These are phyloP conservation scores for Lagopus leucura DNA, from an alignment of 2,113 vertebrate genomes.

Conservation along the genomic window DNA sequence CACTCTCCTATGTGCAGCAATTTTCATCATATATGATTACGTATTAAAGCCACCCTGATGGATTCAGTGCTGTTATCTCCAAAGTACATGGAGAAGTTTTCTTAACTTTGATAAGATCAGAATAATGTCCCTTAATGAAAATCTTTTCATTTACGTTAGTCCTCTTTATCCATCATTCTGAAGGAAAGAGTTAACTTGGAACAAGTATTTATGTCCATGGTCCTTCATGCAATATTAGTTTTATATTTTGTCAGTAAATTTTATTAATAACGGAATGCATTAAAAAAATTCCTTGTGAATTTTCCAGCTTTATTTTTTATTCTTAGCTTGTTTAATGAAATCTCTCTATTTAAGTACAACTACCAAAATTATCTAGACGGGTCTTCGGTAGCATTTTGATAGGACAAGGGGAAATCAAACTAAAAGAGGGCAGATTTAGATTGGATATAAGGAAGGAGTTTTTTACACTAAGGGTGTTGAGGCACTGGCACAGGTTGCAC, in stretches of 20 bases:
- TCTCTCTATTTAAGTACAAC: background rate
- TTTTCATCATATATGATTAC: background rate
- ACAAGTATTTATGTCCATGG: accelerated
- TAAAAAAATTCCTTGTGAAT: background rate
- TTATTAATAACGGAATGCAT: background rate
- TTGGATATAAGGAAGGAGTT: too few species aligned
- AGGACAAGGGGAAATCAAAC: too few species aligned
- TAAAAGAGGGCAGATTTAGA: too few species aligned
- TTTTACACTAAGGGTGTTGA: too few species aligned
- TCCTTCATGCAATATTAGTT: background rate
- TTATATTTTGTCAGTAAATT: background rate
- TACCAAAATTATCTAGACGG: background rate
- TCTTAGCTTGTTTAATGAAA: background rate
- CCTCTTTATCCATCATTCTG: background rate
- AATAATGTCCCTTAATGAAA: background rate
- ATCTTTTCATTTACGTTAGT: accelerated
- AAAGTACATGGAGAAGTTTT: background rate
- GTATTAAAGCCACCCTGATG: background rate
- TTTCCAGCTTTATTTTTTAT: background rate
- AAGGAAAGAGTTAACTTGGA: background rate
- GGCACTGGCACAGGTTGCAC: too few species aligned
- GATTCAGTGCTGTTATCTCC: background rate
- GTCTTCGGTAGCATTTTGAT: background rate
- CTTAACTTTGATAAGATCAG: background rate
- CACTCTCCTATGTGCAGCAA: background rate